Evolutionary conservation across 2,113 vertebrate species (phyloP).

Genomic region (Guaruba guarouba): DNA sequence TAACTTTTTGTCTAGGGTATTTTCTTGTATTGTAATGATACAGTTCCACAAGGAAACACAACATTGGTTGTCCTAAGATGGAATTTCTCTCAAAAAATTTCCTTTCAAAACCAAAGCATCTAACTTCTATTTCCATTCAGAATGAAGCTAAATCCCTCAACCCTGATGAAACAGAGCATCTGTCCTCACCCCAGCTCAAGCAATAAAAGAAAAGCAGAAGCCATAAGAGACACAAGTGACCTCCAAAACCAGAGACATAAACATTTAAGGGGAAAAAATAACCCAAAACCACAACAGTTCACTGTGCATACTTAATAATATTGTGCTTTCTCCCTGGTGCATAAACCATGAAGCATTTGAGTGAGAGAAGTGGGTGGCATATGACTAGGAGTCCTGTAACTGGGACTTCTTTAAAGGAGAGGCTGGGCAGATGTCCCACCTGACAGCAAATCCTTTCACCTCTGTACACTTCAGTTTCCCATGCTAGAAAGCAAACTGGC

Average conservation of each 20-base stretch:
- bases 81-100: background rate
- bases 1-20: background rate
- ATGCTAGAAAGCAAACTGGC: conserved; percentile 5
- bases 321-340: background rate
- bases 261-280: background rate
- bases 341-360: background rate
- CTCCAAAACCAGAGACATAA: background rate
- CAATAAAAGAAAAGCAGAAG: background rate
- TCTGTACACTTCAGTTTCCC: background rate
- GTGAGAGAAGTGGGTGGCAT: background rate
- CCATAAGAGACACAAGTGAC: background rate
- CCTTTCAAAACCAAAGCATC: background rate
- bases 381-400: background rate
- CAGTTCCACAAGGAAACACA: background rate
- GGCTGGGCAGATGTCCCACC: background rate
- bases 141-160: background rate
- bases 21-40: background rate
- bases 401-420: background rate
- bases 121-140: background rate
- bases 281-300: background rate
- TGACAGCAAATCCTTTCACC: background rate
- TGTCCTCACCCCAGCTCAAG: background rate
- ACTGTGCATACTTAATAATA: background rate
- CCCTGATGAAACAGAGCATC: background rate
- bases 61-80: background rate